Conservation (phyloP, 2,113 vertebrate genomes). For the Etheostoma spectabile region DNA sequence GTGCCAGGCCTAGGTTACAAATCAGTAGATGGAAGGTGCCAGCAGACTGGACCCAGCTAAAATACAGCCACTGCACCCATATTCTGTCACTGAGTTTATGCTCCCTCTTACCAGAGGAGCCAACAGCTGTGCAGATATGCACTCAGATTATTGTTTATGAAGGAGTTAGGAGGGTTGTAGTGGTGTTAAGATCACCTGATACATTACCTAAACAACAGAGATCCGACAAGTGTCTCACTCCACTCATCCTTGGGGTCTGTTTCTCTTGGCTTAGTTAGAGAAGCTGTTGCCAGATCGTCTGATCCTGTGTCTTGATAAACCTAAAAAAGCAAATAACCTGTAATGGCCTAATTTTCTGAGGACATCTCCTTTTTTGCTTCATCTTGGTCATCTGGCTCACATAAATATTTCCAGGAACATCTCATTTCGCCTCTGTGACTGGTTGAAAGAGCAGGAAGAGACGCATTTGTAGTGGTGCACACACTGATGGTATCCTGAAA, state of each 20-base stretch:
- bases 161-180: background rate
- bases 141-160: conserved; percentile 56
- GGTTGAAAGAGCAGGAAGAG: conserved; percentile 3
- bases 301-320: background rate
- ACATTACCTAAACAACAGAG: conserved; percentile 3
- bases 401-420: background rate
- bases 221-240: conserved; percentile 21
- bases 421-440: background rate
- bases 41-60: conserved; percentile 65
- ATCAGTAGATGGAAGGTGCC: conserved; percentile 73
- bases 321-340: conserved; percentile 8
- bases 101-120: conserved; percentile 34
- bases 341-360: conserved; percentile 12
- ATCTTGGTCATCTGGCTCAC: background rate
- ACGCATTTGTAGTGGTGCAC: background rate
- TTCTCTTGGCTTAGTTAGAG: conserved; percentile 24
- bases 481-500: background rate
- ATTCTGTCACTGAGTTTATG: conserved; percentile 61
- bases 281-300: conserved; percentile 8
- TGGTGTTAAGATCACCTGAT: conserved; percentile 6
- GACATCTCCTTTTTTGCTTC: background rate
- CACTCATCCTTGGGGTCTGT: background rate
- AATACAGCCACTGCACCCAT: conserved; percentile 69
- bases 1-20: conserved; percentile 72
- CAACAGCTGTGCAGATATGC: conserved; percentile 48